phyloP scores from a whole-genome alignment of 2,113 vertebrate species.

The Forbesichthys agassizii region DNA sequence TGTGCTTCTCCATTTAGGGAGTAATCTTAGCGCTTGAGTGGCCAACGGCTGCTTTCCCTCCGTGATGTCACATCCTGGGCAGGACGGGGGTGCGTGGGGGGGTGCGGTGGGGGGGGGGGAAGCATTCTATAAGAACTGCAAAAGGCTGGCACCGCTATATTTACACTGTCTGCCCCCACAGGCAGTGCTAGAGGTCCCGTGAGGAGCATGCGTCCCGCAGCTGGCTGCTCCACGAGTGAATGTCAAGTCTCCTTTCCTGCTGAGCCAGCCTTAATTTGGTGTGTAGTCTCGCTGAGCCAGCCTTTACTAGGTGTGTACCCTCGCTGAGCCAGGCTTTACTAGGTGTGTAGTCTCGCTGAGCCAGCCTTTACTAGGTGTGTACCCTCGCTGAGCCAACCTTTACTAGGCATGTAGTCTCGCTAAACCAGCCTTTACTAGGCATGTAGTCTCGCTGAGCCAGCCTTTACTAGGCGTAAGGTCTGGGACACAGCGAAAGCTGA shows the following conservation, averaged over 20 bases:
- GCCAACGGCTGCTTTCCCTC: constrained; percentile 1
- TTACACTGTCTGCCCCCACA: constrained; percentile 18
- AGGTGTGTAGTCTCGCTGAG: too few relatives aligned
- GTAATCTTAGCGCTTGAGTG: constrained; percentile 31
- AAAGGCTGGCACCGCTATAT: constrained; percentile 29
- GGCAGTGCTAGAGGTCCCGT: not conserved
- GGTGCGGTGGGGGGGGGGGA: constrained; percentile 1
- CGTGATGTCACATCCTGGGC: constrained; percentile 28
- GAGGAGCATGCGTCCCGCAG: too few relatives aligned
- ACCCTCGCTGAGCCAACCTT: too few relatives aligned
- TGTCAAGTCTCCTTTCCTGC: too few relatives aligned
- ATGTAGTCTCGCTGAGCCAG: not conserved
- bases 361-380: too few relatives aligned
- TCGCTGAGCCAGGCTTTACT: too few relatives aligned
- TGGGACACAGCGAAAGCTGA: not conserved
- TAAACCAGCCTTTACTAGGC: not conserved
- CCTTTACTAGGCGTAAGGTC: not conserved
- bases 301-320: too few relatives aligned
- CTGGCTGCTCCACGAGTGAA: too few relatives aligned
- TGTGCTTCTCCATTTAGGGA: constrained; percentile 37
- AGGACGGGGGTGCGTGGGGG: not conserved
- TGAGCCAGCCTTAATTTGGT: too few relatives aligned
- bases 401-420: too few relatives aligned
- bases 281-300: too few relatives aligned
- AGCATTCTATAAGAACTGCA: constrained; percentile 15